Conservation (phyloP, 2,888 invertebrate species). For the Malthinus seriepunctatus region DNA sequence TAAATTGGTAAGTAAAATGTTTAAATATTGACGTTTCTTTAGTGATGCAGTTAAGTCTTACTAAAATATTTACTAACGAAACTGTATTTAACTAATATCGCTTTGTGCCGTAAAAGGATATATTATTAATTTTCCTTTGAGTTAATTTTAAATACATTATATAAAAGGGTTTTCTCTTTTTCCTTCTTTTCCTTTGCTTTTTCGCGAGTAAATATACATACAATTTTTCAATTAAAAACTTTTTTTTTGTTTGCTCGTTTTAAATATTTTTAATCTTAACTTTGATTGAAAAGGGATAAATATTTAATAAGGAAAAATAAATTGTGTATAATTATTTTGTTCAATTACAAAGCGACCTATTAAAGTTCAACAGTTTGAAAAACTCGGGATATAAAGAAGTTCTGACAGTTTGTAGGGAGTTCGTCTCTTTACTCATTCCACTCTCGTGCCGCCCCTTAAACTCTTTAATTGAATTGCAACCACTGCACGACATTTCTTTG, state of each 20-base stretch:
- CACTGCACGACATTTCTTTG: slow-evolving; percentile 53
- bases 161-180: slow-evolving; percentile 19
- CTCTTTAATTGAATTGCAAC: slow-evolving; percentile 54
- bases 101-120: slow-evolving; percentile 40
- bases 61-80: slow-evolving; percentile 48
- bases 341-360: slow-evolving; percentile 27
- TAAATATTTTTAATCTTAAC: not conserved
- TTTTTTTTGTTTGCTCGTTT: not conserved
- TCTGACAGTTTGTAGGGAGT: slow-evolving; percentile 43
- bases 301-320: not conserved
- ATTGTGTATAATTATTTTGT: slow-evolving; percentile 18
- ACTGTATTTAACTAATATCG: slow-evolving; percentile 48
- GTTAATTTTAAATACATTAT: slow-evolving; percentile 29
- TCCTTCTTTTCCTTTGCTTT: slow-evolving; percentile 2
- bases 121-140: slow-evolving; percentile 41
- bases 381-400: slow-evolving; percentile 43
- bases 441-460: slow-evolving; percentile 37
- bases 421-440: slow-evolving; percentile 18
- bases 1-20: slow-evolving; percentile 44
- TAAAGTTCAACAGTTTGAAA: slow-evolving; percentile 36
- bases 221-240: slow-evolving; percentile 1
- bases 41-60: slow-evolving; percentile 41
- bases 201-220: not conserved
- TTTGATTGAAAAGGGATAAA: not conserved
- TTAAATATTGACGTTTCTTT: slow-evolving; percentile 43